Conservation (phyloP, 2,888 invertebrate genomes). For the Pegoplata infirma region DNA sequence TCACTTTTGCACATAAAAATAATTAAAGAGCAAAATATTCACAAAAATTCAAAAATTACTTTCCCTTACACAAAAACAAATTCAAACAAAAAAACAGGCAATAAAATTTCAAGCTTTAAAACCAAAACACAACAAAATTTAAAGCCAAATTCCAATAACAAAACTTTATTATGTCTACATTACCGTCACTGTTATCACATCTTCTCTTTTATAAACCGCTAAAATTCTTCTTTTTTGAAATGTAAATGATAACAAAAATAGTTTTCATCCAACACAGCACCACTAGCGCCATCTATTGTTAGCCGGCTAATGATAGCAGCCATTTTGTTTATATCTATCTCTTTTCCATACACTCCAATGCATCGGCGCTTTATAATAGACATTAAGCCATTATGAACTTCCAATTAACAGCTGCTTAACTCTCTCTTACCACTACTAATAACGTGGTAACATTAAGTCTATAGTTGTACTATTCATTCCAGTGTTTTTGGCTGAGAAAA, state of each 20-base stretch:
- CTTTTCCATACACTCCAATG: conserved; percentile 61
- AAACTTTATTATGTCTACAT: neutral
- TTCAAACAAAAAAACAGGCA: neutral
- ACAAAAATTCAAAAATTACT: neutral
- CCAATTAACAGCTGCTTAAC: neutral
- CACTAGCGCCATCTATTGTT: conserved; percentile 75
- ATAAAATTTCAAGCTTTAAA: neutral
- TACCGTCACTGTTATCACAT: neutral
- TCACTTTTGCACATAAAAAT: no score
- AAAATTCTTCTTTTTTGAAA: neutral
- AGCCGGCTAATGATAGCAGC: conserved; percentile 74
- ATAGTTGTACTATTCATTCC: conserved; percentile 68
- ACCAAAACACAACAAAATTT: neutral
- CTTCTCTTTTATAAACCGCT: conserved; percentile 9
- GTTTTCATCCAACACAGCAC: conserved; percentile 4
- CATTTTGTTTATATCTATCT: conserved; percentile 76
- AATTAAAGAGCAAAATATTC: neutral
- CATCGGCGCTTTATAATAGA: conserved; percentile 19
- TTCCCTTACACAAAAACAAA: neutral
- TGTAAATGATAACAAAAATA: neutral
- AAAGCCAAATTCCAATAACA: neutral
- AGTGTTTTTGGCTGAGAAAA: conserved; percentile 61
- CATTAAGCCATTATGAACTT: conserved; percentile 60
- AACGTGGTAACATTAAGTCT: neutral
- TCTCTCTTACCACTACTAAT: conserved; percentile 1